Evolutionary conservation across 2,113 vertebrate genomes (phyloP).

Genomic region (Salvelinus namaycush): DNA sequence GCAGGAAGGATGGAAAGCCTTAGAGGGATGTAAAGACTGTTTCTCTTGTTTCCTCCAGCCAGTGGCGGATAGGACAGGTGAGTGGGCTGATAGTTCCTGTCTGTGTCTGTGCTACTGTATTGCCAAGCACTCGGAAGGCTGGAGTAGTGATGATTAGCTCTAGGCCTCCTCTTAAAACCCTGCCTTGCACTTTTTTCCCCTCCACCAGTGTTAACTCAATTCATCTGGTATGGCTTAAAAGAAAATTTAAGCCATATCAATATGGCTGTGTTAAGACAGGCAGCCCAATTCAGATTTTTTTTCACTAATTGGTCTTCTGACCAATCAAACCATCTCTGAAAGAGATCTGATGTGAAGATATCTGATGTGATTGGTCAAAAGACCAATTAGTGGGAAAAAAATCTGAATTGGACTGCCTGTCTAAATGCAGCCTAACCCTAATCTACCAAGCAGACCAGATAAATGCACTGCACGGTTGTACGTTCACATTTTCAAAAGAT

Average conservation of each 20-base stretch:
- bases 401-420: no score
- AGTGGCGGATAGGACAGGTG: background rate
- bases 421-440: slow-evolving; percentile 2
- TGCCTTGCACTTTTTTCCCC: background rate
- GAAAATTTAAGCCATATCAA: slow-evolving; percentile 22
- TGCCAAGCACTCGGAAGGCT: background rate
- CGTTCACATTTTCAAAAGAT: background rate
- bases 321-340: no score
- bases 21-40: background rate
- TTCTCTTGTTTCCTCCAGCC: background rate
- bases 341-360: no score
- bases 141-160: slow-evolving; percentile 9
- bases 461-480: slow-evolving; percentile 16
- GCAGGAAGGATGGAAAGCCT: background rate
- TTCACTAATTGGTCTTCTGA: no score
- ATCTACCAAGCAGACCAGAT: slow-evolving; percentile 27
- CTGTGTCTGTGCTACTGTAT: background rate
- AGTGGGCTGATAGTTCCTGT: background rate
- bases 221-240: slow-evolving; percentile 15
- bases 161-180: background rate
- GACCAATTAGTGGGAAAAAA: no score
- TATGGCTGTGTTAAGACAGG: background rate
- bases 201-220: background rate
- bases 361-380: no score
- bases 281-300: no score